phyloP scores from a whole-genome alignment of 1,140 invertebrate species.

The Neodiprion lecontei region DNA sequence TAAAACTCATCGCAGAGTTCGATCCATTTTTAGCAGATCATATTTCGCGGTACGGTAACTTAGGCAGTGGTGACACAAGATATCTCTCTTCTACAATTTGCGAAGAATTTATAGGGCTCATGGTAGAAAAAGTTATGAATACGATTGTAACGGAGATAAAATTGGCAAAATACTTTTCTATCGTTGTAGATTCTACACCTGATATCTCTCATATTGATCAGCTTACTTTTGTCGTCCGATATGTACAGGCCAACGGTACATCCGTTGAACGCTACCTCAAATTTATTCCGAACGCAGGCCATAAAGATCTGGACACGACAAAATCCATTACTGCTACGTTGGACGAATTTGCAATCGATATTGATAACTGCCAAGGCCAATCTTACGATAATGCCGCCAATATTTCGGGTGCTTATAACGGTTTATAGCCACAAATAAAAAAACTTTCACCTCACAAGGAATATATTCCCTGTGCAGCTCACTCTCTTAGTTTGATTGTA shows the following conservation, averaged over 20 bases:
- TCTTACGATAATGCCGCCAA: constrained; percentile 47
- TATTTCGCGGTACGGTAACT: constrained; percentile 37
- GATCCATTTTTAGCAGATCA: constrained; percentile 31
- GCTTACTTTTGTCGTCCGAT: constrained; percentile 37
- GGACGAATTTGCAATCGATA: constrained; percentile 12
- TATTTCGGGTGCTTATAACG: constrained; percentile 42
- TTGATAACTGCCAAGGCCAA: constrained; percentile 40
- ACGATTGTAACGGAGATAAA: constrained; percentile 39
- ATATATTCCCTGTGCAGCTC: constrained; percentile 38
- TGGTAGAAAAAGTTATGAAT: constrained; percentile 7
- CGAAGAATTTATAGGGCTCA: constrained; percentile 43
- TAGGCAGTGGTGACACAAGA: constrained; percentile 33
- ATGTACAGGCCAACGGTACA: constrained; percentile 33
- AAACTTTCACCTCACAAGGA: constrained; percentile 24
- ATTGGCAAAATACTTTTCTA: constrained; percentile 47
- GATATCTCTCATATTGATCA: constrained; percentile 37
- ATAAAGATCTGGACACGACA: constrained; percentile 38
- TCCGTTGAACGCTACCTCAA: constrained; percentile 38
- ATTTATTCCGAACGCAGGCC: constrained; percentile 38
- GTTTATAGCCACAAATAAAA: constrained; percentile 37
- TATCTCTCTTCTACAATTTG: constrained; percentile 41
- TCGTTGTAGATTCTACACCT: constrained; percentile 39
- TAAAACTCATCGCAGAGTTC: background rate
- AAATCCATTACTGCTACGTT: constrained; percentile 21
- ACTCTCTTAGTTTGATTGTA: constrained; percentile 42